phyloP scores from a whole-genome alignment of 2,888 invertebrate species.

The Poecilobothrus nobilitatus region DNA sequence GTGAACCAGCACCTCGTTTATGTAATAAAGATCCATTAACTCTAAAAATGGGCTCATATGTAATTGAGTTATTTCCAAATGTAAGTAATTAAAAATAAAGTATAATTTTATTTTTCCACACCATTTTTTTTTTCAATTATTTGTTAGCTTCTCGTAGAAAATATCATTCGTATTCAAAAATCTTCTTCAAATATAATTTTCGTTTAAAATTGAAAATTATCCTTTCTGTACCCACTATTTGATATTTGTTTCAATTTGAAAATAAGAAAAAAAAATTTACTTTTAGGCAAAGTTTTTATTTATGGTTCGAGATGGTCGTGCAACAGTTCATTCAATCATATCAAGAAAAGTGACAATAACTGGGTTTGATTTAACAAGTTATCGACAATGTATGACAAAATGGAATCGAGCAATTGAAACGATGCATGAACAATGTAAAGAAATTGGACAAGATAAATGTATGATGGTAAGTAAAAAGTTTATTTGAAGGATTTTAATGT shows the following conservation, averaged over 20 bases:
- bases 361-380: conserved; percentile 90
- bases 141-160: not conserved
- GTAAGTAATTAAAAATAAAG: conserved; percentile 29
- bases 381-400: conserved; percentile 88
- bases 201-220: too few relatives aligned
- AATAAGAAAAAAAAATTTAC: too few relatives aligned
- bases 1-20: conserved; percentile 85
- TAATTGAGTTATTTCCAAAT: conserved; percentile 91
- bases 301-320: conserved; percentile 97
- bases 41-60: conserved; percentile 91
- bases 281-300: conserved; percentile 82
- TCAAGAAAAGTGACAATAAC: conserved; percentile 70
- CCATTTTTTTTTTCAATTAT: too few relatives aligned
- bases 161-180: conserved; percentile 7
- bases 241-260: too few relatives aligned
- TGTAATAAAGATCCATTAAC: conserved; percentile 99
- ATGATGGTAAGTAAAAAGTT: conserved; percentile 51
- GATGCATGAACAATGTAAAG: conserved; percentile 89
- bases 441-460: conserved; percentile 68
- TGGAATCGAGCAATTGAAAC: conserved; percentile 94
- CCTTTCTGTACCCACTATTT: too few relatives aligned
- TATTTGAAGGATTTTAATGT: too few relatives aligned
- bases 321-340: conserved; percentile 97
- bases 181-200: conserved; percentile 10
- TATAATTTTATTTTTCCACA: not conserved